phyloP scores from a whole-genome alignment of 2,797 vertebrate genomes.

The Peromyscus eremicus region DNA sequence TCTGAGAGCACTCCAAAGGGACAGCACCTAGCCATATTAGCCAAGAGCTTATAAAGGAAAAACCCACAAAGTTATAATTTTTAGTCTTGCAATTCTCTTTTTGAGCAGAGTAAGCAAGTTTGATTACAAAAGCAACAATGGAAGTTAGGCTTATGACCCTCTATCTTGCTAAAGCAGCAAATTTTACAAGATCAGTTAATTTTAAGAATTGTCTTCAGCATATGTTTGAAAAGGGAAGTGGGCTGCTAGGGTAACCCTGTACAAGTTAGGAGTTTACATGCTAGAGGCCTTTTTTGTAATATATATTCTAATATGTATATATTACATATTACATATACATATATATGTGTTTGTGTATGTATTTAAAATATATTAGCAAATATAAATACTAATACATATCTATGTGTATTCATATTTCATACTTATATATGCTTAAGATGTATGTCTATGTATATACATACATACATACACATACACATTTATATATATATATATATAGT shows the following conservation, averaged over 20 bases:
- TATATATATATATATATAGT: neutral
- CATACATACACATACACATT: neutral
- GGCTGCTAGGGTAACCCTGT: neutral
- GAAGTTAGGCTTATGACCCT: neutral
- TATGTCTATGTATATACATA: neutral
- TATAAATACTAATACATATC: neutral
- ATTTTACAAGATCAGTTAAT: neutral
- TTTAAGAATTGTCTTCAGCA: neutral
- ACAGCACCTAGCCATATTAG: neutral
- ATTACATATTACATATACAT: too few relatives aligned
- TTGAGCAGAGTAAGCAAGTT: neutral
- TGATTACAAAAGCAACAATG: neutral
- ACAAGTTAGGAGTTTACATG: neutral
- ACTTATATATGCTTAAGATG: neutral
- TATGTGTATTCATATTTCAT: neutral
- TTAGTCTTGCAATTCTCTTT: neutral
- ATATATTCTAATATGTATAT: neutral
- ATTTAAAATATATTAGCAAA: neutral
- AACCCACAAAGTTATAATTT: neutral
- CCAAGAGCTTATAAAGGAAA: neutral
- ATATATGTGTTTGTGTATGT: neutral
- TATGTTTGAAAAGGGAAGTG: neutral
- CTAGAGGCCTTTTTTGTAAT: too few relatives aligned
- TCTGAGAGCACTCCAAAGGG: too few relatives aligned
- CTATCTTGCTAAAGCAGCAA: neutral